Conservation (phyloP, 1,140 invertebrate genomes). For the Acromyrmex charruanus region DNA sequence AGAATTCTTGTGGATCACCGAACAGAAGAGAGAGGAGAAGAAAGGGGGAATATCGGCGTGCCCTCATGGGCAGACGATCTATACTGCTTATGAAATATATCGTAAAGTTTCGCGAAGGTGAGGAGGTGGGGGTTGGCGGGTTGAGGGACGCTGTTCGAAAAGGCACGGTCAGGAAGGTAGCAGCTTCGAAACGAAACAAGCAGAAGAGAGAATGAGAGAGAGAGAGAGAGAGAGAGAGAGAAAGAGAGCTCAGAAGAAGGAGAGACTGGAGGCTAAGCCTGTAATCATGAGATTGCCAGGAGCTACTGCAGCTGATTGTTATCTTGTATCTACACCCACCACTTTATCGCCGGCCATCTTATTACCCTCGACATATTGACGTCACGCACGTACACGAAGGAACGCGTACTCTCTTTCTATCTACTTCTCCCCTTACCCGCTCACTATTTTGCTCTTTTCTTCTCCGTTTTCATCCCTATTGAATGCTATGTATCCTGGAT, state of each 20-base stretch:
- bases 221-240: conserved; percentile 53
- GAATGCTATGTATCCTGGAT: conserved; percentile 10
- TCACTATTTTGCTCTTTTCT: conserved; percentile 15
- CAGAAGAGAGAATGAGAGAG: conserved; percentile 28
- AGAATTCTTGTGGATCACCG: conserved; percentile 24
- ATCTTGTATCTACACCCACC: conserved; percentile 86
- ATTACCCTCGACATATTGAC: conserved; percentile 86
- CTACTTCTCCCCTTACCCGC: conserved; percentile 16
- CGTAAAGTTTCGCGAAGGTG: conserved; percentile 64
- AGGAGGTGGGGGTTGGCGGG: conserved; percentile 14
- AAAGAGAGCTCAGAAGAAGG: conserved; percentile 47
- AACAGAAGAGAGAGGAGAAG: conserved; percentile 20
- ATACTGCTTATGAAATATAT: conserved; percentile 73
- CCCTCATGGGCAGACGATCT: conserved; percentile 60
- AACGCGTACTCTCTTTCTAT: conserved; percentile 62
- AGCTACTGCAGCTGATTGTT: conserved; percentile 86
- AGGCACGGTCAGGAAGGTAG: conserved; percentile 45
- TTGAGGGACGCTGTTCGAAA: conserved; percentile 28
- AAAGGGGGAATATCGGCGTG: background rate
- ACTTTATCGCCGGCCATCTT: conserved; percentile 86
- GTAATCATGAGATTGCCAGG: conserved; percentile 86
- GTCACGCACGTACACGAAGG: conserved; percentile 83
- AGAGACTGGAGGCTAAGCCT: conserved; percentile 82
- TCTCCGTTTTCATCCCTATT: conserved; percentile 36
- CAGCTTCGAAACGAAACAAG: conserved; percentile 50